Evolutionary conservation across 2,888 invertebrate genomes (phyloP).

Genomic region (Ochropleura plecta): DNA sequence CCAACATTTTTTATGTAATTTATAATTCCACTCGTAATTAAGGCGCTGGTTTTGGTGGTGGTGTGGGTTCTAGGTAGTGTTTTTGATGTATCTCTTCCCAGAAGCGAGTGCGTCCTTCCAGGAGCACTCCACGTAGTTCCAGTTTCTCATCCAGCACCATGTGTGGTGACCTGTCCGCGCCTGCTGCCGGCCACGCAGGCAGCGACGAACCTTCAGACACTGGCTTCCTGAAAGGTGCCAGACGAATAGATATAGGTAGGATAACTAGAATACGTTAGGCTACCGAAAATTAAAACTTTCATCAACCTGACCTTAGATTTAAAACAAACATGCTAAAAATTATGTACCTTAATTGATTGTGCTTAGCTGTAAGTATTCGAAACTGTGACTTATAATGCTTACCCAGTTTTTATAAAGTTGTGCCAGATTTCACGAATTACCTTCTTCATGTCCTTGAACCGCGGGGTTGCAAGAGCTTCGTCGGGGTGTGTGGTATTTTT

Average conservation of each 20-base stretch:
- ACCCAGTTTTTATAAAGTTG: constrained; percentile 71
- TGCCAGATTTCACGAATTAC: constrained; percentile 72
- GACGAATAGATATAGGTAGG: background rate
- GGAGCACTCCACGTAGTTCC: constrained; percentile 57
- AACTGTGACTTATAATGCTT: background rate
- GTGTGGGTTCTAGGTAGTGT: constrained; percentile 49
- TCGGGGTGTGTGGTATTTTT: constrained; percentile 20
- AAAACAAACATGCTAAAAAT: background rate
- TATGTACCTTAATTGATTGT: background rate
- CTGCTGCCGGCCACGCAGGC: constrained; percentile 67
- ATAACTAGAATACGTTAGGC: background rate
- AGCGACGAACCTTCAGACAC: constrained; percentile 66
- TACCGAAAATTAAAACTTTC: background rate
- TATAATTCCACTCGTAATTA: constrained; percentile 24
- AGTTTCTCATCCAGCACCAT: constrained; percentile 66
- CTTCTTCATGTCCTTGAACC: constrained; percentile 65
- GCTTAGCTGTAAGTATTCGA: background rate
- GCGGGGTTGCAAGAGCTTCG: constrained; percentile 55
- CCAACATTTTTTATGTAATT: background rate
- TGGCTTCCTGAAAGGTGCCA: constrained; percentile 68
- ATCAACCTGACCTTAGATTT: background rate
- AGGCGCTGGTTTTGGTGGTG: constrained; percentile 5
- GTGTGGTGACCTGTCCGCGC: constrained; percentile 62
- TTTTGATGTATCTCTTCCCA: constrained; percentile 69
- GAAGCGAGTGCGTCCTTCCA: constrained; percentile 61